Base-by-base conservation (phyloP, 2,888 invertebrate genomes). In the Eristalinus aeneus region DNA sequence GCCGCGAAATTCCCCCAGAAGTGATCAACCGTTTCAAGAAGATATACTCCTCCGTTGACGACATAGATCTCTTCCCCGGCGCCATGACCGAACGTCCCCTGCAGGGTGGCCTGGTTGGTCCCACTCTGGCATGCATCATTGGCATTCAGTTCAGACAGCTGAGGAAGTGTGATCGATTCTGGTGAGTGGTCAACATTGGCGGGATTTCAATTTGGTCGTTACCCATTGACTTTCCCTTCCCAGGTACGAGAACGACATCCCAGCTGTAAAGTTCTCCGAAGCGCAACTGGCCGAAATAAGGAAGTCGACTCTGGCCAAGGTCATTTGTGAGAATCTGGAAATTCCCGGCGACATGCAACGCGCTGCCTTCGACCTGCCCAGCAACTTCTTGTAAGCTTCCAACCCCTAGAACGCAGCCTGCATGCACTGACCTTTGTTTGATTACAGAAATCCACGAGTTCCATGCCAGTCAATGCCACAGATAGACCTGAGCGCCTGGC, bases 41-140 rank as follows among this genome's bases (percentile, higher is more conserved):
- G 80, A 96, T 97, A 85, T 97, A 97, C 91, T 95, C 96, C 0
- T 96, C 96, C 1, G 98, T 98, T 0, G 98, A 99, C 90, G 99
- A 99, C 91, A 97, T 99, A 76, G 98, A 99, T 92, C 94, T 99
- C 2, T 99, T 99, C 94, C 97, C 98, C 0, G 99, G 98, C 23
- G 97, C 98, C 1, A 96, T 99, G 96, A 97, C 97, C 89, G 97
- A 97, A 91, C 94, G 96, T 64, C 97, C 97, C 0, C 93, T 98
- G 6, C 97, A 97, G 90, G 98, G 98, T 6, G 98, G 97, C 6
- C 93, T 98, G 0, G 97, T 99, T 0, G 99, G 99, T 3, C 98
- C 98, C 0, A 98, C 98, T 0, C 96, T 99, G 90, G 98, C 98
- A 12, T 96, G 97, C 91, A 96, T 99, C 89, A 97, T 99, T 89